Evolutionary conservation across 1,140 invertebrate species (phyloP).

Genomic region (Drosophila kepulauana): DNA sequence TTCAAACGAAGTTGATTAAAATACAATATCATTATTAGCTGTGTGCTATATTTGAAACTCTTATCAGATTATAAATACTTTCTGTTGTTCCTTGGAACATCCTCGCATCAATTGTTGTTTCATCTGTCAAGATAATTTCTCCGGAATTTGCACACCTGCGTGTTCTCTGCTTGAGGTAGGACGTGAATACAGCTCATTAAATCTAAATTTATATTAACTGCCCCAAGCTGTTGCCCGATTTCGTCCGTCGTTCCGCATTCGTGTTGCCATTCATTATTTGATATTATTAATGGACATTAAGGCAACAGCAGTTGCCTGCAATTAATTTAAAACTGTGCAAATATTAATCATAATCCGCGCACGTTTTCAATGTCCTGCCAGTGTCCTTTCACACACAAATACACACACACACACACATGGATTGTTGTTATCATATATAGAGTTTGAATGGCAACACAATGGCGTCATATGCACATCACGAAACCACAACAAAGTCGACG

Average conservation of each 20-base stretch:
- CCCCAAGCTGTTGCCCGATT: slow-evolving; percentile 7
- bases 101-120: neutral
- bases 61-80: neutral
- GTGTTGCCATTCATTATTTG: slow-evolving; percentile 12
- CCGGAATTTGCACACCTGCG: neutral
- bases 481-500: slow-evolving; percentile 49
- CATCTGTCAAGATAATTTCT: neutral
- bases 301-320: slow-evolving; percentile 47
- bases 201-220: slow-evolving; percentile 31
- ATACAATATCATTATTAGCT: neutral
- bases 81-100: neutral
- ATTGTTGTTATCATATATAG: slow-evolving; percentile 3
- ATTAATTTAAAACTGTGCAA: slow-evolving; percentile 78
- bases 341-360: slow-evolving; percentile 76
- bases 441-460: slow-evolving; percentile 52
- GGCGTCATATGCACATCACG: slow-evolving; percentile 74
- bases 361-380: slow-evolving; percentile 51
- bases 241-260: neutral
- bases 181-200: slow-evolving; percentile 9
- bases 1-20: neutral
- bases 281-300: slow-evolving; percentile 39
- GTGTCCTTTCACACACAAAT: slow-evolving; percentile 30
- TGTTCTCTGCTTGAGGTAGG: neutral
- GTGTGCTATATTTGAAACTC: neutral
- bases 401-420: slow-evolving; percentile 6